Evolutionary conservation across 2,888 invertebrate species (phyloP), one percentile per base, ranked within the genome.

Genomic region (Ethmia dodecea): DNA sequence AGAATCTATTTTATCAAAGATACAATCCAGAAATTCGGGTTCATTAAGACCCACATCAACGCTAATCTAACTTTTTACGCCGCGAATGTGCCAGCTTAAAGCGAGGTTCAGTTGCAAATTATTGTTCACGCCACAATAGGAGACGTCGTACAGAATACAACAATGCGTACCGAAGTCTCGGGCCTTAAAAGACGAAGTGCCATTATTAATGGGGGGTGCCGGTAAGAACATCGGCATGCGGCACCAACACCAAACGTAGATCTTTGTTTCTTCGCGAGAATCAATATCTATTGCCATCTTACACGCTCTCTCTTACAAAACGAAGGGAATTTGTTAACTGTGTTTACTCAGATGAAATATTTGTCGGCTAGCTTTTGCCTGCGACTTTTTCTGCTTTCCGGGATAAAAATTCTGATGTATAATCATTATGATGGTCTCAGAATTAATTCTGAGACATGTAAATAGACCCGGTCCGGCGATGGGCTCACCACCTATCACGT

Each of bases 21-120:
- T n/a, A n/a, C n/a, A n/a, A n/a, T n/a, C n/a, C n/a, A n/a, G n/a
- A n/a, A n/a, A n/a, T n/a, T 20, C 20, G 20, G 12, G 10, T 2
- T 26, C 11, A 12, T 26, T 12, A 26, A 10, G 26, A 12, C 26
- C 10, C 26, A 10, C 11, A 12, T 26, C 13, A 10, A 10, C 12
- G 11, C 11, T 26, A 26, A 26, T 26, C 13, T 26, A 26, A 8
- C 26, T 12, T 14, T 28, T 28, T 28, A 9, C 13, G 6, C 6
- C 8, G 9, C 11, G 5, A 29, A 13, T 8, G 8, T 14, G 8
- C 13, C 20, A 11, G 24, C 10, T 37, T 24, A 29, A 47, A 38
- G 58, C 48, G 48, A 54, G 67, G 62, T 68, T 65, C 55, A 53
- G 59, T 67, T 71, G 71, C 69, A 74, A 75, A 77, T 74, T 76